These are phyloP conservation scores for Orussus abietinus DNA, from an alignment of 1,140 invertebrate genomes.

Conservation along the genomic window DNA sequence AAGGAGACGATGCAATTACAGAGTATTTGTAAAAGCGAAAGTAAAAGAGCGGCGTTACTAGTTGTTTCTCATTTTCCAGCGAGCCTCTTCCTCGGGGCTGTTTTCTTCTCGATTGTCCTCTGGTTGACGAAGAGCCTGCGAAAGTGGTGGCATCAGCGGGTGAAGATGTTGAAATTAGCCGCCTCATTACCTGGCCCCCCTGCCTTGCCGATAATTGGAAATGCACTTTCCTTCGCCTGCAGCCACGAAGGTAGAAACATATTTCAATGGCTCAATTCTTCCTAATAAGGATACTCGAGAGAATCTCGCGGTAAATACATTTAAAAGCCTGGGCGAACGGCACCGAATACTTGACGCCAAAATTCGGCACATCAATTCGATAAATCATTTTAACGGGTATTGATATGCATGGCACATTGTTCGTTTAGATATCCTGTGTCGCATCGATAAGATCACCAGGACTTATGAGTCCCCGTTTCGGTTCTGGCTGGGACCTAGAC, in stretches of 20 bases:
- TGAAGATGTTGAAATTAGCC: constrained; percentile 14
- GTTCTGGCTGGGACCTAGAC: constrained; percentile 49
- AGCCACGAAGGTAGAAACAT: constrained; percentile 15
- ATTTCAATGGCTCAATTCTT: too few species aligned
- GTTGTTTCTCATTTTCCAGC: too few species aligned
- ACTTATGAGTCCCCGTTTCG: constrained; percentile 38
- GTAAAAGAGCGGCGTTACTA: too few species aligned
- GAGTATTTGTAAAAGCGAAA: too few species aligned
- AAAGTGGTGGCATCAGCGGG: constrained; percentile 6
- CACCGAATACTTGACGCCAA: too few species aligned
- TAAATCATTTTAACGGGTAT: constrained; percentile 1
- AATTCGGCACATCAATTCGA: neutral
- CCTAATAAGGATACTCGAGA: too few species aligned
- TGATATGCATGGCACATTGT: neutral
- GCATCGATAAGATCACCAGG: constrained; percentile 3
- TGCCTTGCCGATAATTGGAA: constrained; percentile 46
- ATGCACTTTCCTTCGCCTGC: constrained; percentile 34
- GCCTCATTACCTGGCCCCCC: constrained; percentile 43
- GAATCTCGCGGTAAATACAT: too few species aligned
- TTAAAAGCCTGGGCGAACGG: too few species aligned
- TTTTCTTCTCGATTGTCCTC: neutral
- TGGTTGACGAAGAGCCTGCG: neutral
- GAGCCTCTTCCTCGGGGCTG: too few species aligned
- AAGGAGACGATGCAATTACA: too few species aligned
- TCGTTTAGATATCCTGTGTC: constrained; percentile 7